phyloP scores from a whole-genome alignment of 2,797 vertebrate species.

The Tiaroga cobitis region DNA sequence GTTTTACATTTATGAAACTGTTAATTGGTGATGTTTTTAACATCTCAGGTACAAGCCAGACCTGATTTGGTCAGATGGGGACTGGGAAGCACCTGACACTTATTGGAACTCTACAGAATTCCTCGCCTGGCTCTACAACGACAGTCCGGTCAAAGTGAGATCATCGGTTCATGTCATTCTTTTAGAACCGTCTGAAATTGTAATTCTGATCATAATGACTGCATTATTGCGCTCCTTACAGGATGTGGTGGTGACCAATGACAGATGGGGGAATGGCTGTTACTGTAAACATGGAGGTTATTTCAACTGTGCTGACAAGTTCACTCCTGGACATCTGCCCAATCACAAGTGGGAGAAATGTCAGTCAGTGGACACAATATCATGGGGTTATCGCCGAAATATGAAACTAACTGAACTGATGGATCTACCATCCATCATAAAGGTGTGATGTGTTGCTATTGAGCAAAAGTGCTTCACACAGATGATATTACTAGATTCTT shows the following conservation, averaged over 20 bases:
- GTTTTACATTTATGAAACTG: conserved; percentile 51
- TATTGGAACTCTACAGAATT: conserved; percentile 97
- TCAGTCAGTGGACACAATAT: conserved; percentile 85
- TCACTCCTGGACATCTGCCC: conserved; percentile 80
- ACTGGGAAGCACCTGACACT: conserved; percentile 91
- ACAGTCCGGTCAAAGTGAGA: conserved; percentile 91
- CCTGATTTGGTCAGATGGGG: conserved; percentile 92
- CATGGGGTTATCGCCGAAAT: conserved; percentile 92
- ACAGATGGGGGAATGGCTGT: conserved; percentile 91
- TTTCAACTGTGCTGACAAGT: conserved; percentile 93
- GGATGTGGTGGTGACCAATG: conserved; percentile 92
- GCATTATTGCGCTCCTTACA: conserved; percentile 57
- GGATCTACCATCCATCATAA: conserved; percentile 78
- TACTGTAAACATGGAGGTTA: conserved; percentile 90
- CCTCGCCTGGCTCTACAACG: conserved; percentile 96
- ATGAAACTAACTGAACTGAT: conserved; percentile 81
- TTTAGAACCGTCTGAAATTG: background rate
- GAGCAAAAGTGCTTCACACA: background rate
- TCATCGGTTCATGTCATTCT: background rate
- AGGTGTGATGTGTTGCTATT: conserved; percentile 61
- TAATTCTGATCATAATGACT: background rate
- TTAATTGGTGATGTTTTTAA: background rate
- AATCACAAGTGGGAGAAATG: conserved; percentile 98
- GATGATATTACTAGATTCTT: background rate
- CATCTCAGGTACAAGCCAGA: conserved; percentile 86